Conservation (phyloP, 1,140 invertebrate genomes). For the Ganaspis sp. region DNA sequence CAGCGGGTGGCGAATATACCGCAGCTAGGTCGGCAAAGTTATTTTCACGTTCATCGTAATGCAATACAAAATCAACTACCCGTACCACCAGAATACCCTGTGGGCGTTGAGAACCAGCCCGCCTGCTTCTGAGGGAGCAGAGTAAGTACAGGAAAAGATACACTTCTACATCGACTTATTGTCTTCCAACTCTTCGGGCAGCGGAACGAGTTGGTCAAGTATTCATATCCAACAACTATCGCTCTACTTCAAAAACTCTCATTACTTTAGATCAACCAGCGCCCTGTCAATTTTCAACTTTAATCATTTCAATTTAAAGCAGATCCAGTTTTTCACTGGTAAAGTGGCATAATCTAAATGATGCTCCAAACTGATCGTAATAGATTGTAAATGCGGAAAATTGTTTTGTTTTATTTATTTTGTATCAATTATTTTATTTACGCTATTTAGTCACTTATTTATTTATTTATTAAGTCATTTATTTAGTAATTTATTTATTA, state of each 20-base stretch:
- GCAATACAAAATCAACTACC: slow-evolving; percentile 23
- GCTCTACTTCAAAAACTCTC: background rate
- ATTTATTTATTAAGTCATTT: too few relatives aligned
- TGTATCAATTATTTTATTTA: too few relatives aligned
- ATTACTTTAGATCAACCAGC: background rate
- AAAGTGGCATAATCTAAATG: too few relatives aligned
- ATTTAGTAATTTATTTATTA: too few relatives aligned
- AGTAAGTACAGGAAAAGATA: slow-evolving; percentile 27
- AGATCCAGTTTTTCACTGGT: too few relatives aligned
- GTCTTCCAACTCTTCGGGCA: background rate
- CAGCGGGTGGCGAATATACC: slow-evolving; percentile 14
- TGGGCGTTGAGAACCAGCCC: slow-evolving; percentile 27
- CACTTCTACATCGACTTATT: slow-evolving; percentile 31
- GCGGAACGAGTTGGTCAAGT: slow-evolving; percentile 17
- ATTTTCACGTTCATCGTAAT: slow-evolving; percentile 30
- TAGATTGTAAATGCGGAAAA: too few relatives aligned
- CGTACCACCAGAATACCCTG: slow-evolving; percentile 26
- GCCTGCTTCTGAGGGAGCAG: slow-evolving; percentile 13
- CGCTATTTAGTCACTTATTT: too few relatives aligned
- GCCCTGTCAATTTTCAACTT: too few relatives aligned
- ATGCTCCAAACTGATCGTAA: too few relatives aligned
- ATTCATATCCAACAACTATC: background rate
- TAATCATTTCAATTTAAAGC: too few relatives aligned
- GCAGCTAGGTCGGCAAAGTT: background rate
- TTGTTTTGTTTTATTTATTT: too few relatives aligned